phyloP scores from a whole-genome alignment of 2,113 vertebrate species.

The Rutilus rutilus region DNA sequence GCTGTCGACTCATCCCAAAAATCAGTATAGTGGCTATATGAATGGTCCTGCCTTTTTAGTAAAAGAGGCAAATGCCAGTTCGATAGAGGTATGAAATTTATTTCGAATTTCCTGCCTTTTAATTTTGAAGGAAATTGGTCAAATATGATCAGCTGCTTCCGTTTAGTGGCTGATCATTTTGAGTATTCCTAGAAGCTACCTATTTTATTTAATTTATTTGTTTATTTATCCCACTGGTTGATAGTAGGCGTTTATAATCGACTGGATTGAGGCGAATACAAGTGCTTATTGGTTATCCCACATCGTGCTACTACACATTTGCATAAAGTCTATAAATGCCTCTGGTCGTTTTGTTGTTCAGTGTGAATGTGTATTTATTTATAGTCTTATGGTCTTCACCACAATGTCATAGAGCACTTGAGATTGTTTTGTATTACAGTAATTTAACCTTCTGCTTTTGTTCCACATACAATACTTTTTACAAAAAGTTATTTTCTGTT shows the following conservation, averaged over 20 bases:
- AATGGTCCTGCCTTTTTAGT: background rate
- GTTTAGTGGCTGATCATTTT: too few species aligned
- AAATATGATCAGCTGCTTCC: too few species aligned
- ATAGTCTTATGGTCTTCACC: background rate
- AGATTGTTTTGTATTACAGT: background rate
- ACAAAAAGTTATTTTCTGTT: background rate
- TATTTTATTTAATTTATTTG: too few species aligned
- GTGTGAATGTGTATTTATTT: background rate
- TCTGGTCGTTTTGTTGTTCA: background rate
- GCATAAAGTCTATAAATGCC: conserved; percentile 8
- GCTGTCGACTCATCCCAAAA: background rate
- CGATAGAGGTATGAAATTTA: background rate
- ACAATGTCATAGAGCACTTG: background rate
- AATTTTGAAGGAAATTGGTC: too few species aligned
- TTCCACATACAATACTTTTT: background rate
- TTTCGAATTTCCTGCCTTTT: background rate
- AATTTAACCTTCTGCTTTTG: background rate
- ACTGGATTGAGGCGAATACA: background rate
- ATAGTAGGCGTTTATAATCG: background rate
- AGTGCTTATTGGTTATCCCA: background rate
- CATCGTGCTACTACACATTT: background rate
- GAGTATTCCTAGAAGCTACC: too few species aligned
- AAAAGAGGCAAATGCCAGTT: background rate
- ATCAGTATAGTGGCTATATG: background rate
- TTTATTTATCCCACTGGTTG: background rate